phyloP scores from a whole-genome alignment of 2,113 vertebrate genomes.

The Syngnathus floridae region DNA sequence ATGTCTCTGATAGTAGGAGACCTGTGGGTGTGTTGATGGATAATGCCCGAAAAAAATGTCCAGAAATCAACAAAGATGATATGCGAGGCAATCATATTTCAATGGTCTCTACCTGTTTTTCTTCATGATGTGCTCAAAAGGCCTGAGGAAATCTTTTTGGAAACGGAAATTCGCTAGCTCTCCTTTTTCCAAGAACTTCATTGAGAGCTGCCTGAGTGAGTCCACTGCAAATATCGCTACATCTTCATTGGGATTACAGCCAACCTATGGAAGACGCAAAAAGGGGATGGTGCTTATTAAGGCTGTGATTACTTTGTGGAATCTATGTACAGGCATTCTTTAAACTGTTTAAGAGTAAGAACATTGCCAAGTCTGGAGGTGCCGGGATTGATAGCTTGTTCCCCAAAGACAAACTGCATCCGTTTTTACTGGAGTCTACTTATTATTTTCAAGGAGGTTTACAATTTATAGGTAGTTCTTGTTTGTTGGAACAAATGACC shows the following conservation, averaged over 20 bases:
- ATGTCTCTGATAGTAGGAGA: slow-evolving; percentile 96
- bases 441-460: not conserved
- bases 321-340: not conserved
- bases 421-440: not conserved
- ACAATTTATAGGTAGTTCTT: not conserved
- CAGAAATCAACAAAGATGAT: not conserved
- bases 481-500: not conserved
- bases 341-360: not conserved
- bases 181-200: slow-evolving; percentile 98
- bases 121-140: slow-evolving; percentile 98
- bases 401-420: not conserved
- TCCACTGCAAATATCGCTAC: slow-evolving; percentile 97
- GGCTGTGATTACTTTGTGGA: not conserved
- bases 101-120: slow-evolving; percentile 82
- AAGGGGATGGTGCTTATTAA: not conserved
- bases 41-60: not conserved
- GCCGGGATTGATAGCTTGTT: not conserved
- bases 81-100: too few relatives aligned
- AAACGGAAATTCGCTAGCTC: slow-evolving; percentile 97
- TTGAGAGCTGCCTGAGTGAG: slow-evolving; percentile 91
- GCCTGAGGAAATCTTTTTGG: slow-evolving; percentile 95
- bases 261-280: slow-evolving; percentile 71
- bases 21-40: slow-evolving; percentile 45
- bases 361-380: not conserved
- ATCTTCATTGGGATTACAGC: slow-evolving; percentile 97